Evolutionary conservation across 2,797 vertebrate genomes (phyloP).

Genomic region (Hippoglossus hippoglossus): DNA sequence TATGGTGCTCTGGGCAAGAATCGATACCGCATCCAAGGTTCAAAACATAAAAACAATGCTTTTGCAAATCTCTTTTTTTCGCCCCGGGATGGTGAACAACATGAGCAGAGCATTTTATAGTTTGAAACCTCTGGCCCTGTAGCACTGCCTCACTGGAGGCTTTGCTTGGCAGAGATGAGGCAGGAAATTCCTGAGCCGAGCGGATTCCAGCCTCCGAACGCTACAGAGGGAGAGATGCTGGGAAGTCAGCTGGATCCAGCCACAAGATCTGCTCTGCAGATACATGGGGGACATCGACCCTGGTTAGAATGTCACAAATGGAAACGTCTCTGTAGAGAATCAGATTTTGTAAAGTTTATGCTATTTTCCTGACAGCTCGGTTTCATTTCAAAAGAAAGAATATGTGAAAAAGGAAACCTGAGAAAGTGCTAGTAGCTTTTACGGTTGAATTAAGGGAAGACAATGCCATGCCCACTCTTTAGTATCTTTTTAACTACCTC

Average conservation of each 20-base stretch:
- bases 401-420: slow-evolving; percentile 21
- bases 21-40: neutral
- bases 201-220: slow-evolving; percentile 19
- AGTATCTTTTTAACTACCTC: slow-evolving; percentile 82
- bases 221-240: neutral
- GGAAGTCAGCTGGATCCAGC: slow-evolving; percentile 18
- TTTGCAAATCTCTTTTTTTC: slow-evolving; percentile 23
- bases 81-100: slow-evolving; percentile 5
- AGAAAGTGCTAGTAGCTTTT: slow-evolving; percentile 62
- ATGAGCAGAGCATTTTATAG: slow-evolving; percentile 13
- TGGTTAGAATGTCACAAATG: neutral
- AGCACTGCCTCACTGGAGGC: slow-evolving; percentile 10
- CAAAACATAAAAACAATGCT: slow-evolving; percentile 18
- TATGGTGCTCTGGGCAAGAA: slow-evolving; percentile 18
- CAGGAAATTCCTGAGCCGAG: slow-evolving; percentile 61
- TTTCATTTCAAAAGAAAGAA: slow-evolving; percentile 18
- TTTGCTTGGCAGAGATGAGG: slow-evolving; percentile 44
- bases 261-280: slow-evolving; percentile 38
- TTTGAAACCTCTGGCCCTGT: slow-evolving; percentile 4
- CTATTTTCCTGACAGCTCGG: neutral
- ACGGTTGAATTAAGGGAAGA: slow-evolving; percentile 63
- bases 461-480: slow-evolving; percentile 71
- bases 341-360: slow-evolving; percentile 8
- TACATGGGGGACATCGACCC: slow-evolving; percentile 5
- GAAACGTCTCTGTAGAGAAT: neutral